These are phyloP conservation scores for Rhyzopertha dominica DNA, from an alignment of 1,140 invertebrate species.

Conservation along the genomic window DNA sequence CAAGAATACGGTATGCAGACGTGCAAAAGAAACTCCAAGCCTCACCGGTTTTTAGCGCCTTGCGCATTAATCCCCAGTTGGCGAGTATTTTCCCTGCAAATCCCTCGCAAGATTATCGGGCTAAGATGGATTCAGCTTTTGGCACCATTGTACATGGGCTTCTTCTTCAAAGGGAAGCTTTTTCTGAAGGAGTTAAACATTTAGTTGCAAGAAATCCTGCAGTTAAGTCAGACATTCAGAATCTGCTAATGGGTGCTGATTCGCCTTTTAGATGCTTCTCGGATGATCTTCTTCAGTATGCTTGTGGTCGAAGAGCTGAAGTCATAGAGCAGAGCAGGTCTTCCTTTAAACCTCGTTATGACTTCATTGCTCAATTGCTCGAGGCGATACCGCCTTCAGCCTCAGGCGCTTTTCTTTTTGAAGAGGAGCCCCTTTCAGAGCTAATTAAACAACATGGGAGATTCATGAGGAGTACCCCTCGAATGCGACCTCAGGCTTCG, in stretches of 20 bases:
- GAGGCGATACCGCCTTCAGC: too few relatives aligned
- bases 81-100: too few relatives aligned
- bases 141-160: slow-evolving; percentile 7
- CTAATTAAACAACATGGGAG: too few relatives aligned
- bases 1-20: slow-evolving; percentile 28
- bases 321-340: slow-evolving; percentile 9
- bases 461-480: too few relatives aligned
- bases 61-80: too few relatives aligned
- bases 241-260: not conserved
- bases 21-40: slow-evolving; percentile 31
- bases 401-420: too few relatives aligned
- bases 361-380: too few relatives aligned
- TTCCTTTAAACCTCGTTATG: too few relatives aligned
- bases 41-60: slow-evolving; percentile 21
- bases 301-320: slow-evolving; percentile 13
- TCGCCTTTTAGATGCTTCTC: too few relatives aligned
- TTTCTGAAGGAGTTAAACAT: not conserved
- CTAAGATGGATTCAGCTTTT: not conserved
- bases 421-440: too few relatives aligned
- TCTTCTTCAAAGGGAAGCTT: slow-evolving; percentile 6
- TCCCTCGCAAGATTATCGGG: not conserved
- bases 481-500: too few relatives aligned
- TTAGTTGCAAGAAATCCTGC: not conserved
- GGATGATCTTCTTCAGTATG: slow-evolving; percentile 17
- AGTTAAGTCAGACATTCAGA: not conserved